phyloP scores from a whole-genome alignment of 2,888 invertebrate species.

The Thalpophila matura region DNA sequence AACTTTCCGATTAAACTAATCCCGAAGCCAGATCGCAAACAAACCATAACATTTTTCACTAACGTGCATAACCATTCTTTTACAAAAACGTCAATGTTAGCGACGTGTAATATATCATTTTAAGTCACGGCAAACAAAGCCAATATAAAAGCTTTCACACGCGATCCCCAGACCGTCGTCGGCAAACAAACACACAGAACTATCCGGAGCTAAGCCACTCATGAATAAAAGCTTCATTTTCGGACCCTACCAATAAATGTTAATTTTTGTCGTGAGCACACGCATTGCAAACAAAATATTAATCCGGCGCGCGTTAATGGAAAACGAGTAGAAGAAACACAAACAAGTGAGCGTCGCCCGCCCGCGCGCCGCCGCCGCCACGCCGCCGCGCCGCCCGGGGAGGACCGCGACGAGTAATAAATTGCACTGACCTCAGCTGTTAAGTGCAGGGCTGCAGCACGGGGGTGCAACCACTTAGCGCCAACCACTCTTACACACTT shows the following conservation, averaged over 20 bases:
- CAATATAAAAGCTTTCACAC: constrained; percentile 89
- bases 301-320: constrained; percentile 89
- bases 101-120: constrained; percentile 89
- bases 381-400: constrained; percentile 65
- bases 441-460: constrained; percentile 61
- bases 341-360: constrained; percentile 82
- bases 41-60: constrained; percentile 79
- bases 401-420: constrained; percentile 76
- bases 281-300: constrained; percentile 90
- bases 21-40: constrained; percentile 74
- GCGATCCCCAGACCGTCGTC: constrained; percentile 85
- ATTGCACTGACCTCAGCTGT: constrained; percentile 83
- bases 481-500: constrained; percentile 52
- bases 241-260: constrained; percentile 89
- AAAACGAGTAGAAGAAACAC: constrained; percentile 87
- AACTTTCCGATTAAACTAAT: constrained; percentile 61
- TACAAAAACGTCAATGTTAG: constrained; percentile 85
- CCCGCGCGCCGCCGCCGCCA: too few species aligned
- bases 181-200: constrained; percentile 88
- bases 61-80: constrained; percentile 82
- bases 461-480: constrained; percentile 57
- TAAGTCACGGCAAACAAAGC: constrained; percentile 88
- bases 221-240: constrained; percentile 89
- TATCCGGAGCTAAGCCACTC: constrained; percentile 88
- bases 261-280: constrained; percentile 89